These are phyloP conservation scores for Timema cristinae DNA, from an alignment of 2,888 invertebrate species.

Conservation along the genomic window DNA sequence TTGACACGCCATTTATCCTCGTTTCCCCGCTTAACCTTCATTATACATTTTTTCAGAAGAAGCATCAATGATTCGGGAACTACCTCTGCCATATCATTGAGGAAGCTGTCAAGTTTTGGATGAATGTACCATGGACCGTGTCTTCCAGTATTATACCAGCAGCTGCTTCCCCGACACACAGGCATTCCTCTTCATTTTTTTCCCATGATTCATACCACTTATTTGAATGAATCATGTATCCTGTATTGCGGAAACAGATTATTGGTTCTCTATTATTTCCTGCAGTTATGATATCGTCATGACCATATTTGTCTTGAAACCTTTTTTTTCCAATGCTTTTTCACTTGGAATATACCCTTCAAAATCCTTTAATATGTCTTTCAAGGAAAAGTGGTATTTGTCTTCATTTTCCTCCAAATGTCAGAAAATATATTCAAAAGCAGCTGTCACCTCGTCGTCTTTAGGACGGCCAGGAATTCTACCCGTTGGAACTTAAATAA, in stretches of 20 bases:
- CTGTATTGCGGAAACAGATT: neutral
- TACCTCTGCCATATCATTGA: neutral
- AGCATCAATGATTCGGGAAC: neutral
- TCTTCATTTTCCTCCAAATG: neutral
- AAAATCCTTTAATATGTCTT: neutral
- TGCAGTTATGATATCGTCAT: neutral
- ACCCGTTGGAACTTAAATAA: too few species aligned
- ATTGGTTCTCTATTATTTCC: neutral
- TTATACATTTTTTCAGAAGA: neutral
- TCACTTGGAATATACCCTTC: neutral
- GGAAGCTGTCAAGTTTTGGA: neutral
- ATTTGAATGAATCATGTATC: neutral
- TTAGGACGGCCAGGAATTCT: too few species aligned
- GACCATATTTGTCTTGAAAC: neutral
- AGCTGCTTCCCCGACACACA: neutral
- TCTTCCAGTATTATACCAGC: neutral
- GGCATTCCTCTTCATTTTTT: neutral
- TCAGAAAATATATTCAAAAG: too few species aligned
- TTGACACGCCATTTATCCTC: neutral
- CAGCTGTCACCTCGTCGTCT: too few species aligned
- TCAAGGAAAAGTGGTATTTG: neutral
- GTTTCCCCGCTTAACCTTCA: neutral
- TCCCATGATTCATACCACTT: neutral
- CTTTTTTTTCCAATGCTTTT: neutral
- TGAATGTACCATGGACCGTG: neutral